Percentiles rank a stretch among this genome's conserved stretches.
These are phyloP conservation scores for Cheilosia vulpina DNA, from an alignment of 2,888 invertebrate species.

Conservation along the genomic window DNA sequence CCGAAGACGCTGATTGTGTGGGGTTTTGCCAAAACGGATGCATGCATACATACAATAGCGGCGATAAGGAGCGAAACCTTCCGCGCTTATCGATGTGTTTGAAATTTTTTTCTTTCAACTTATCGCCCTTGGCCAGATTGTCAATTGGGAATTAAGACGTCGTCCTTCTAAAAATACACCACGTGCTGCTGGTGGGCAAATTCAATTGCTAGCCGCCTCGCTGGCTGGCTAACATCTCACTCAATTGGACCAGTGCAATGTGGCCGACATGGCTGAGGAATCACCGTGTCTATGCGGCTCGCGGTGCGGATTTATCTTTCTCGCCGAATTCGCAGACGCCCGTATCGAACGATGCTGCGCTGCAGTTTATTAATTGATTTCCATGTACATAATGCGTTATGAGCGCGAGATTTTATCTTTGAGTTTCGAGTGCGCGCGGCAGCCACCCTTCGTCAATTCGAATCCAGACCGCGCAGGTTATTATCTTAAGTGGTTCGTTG, in stretches of 20 bases:
- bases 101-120: neutral
- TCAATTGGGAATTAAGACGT: slow-evolving; percentile 17
- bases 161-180: slow-evolving; percentile 44
- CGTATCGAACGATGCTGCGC: slow-evolving; percentile 34
- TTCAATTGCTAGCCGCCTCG: slow-evolving; percentile 49
- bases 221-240: slow-evolving; percentile 48
- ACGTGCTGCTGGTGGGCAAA: neutral
- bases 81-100: slow-evolving; percentile 4
- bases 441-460: slow-evolving; percentile 29
- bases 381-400: slow-evolving; percentile 47
- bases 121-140: slow-evolving; percentile 17
- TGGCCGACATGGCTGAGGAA: slow-evolving; percentile 61
- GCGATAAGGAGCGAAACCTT: slow-evolving; percentile 9
- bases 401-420: slow-evolving; percentile 21
- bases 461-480: slow-evolving; percentile 55
- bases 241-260: slow-evolving; percentile 33
- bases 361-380: slow-evolving; percentile 68
- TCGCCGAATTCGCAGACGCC: slow-evolving; percentile 34
- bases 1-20: slow-evolving; percentile 30
- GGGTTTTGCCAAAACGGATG: slow-evolving; percentile 72
- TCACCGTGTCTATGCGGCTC: slow-evolving; percentile 56
- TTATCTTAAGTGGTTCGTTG: slow-evolving; percentile 74
- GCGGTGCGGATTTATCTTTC: slow-evolving; percentile 46
- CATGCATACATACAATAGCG: slow-evolving; percentile 19
- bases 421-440: slow-evolving; percentile 22